Evolutionary conservation across 2,888 invertebrate species (phyloP).

Genomic region (Helicoverpa assulta): DNA sequence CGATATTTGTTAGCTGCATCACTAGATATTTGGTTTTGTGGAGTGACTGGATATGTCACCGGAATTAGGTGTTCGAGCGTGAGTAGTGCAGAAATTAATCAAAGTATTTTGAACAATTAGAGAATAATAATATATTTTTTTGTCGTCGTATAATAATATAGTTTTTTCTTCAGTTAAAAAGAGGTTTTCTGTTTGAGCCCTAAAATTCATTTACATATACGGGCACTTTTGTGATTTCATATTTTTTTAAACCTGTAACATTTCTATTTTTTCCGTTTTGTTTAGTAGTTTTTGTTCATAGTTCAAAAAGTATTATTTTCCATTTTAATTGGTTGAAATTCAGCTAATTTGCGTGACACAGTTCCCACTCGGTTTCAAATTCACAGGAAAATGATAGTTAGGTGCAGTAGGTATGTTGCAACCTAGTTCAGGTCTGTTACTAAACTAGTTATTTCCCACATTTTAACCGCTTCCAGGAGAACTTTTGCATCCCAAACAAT

Average conservation of each 20-base stretch:
- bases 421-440: neutral
- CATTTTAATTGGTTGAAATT: neutral
- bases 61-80: neutral
- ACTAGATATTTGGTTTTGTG: constrained; percentile 64
- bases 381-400: constrained; percentile 22
- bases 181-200: no score
- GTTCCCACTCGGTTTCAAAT: constrained; percentile 16
- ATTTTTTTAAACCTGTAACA: no score
- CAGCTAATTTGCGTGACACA: constrained; percentile 21
- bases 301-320: neutral
- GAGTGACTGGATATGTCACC: constrained; percentile 35
- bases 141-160: no score
- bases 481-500: no score
- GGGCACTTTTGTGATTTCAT: no score
- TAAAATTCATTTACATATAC: no score
- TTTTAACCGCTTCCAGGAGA: no score
- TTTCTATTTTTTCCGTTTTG: no score
- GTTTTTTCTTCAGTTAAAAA: no score
- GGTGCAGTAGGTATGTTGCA: neutral
- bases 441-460: no score
- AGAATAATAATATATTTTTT: neutral
- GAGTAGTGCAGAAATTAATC: neutral
- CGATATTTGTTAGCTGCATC: constrained; percentile 79
- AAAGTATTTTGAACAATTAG: neutral
- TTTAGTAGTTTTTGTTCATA: neutral